Percentiles rank a stretch among this genome's conserved stretches.
Evolutionary conservation across 2,888 invertebrate species (phyloP).

Genomic region (Nymphalis urticae): DNA sequence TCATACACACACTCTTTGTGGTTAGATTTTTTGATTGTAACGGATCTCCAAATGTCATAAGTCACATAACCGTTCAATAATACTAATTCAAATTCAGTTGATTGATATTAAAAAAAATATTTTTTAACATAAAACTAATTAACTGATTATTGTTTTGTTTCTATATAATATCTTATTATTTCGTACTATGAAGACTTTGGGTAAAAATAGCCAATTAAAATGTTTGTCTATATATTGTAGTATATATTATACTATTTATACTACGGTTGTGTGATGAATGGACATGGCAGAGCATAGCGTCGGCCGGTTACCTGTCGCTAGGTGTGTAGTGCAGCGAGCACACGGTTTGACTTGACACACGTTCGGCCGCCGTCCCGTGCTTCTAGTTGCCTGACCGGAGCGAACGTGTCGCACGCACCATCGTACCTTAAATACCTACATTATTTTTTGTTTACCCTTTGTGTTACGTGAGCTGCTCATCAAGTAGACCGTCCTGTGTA

Average conservation of each 20-base stretch:
- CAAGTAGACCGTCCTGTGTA: slow-evolving; percentile 21
- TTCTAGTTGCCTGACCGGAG: slow-evolving; percentile 78
- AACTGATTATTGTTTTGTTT: no score
- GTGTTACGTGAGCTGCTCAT: slow-evolving; percentile 63
- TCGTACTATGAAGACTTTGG: not conserved
- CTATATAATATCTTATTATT: not conserved
- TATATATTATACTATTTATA: no score
- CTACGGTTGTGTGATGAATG: slow-evolving; percentile 47
- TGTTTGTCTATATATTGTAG: no score
- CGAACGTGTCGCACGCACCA: slow-evolving; percentile 46
- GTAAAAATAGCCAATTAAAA: no score
- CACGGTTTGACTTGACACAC: slow-evolving; percentile 63
- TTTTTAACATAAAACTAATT: not conserved
- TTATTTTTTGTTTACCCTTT: slow-evolving; percentile 65
- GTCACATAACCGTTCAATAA: slow-evolving; percentile 58
- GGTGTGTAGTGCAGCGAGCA: slow-evolving; percentile 42
- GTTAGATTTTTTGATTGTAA: slow-evolving; percentile 16
- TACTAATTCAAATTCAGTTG: not conserved
- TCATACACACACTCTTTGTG: slow-evolving; percentile 13
- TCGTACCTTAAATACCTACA: slow-evolving; percentile 26
- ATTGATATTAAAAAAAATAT: not conserved
- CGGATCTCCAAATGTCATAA: slow-evolving; percentile 32
- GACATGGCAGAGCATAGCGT: slow-evolving; percentile 56
- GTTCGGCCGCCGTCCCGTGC: slow-evolving; percentile 70
- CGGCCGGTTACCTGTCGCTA: slow-evolving; percentile 42